Base-by-base conservation (phyloP, 2,113 vertebrate species). In the Ranitomeya variabilis region DNA sequence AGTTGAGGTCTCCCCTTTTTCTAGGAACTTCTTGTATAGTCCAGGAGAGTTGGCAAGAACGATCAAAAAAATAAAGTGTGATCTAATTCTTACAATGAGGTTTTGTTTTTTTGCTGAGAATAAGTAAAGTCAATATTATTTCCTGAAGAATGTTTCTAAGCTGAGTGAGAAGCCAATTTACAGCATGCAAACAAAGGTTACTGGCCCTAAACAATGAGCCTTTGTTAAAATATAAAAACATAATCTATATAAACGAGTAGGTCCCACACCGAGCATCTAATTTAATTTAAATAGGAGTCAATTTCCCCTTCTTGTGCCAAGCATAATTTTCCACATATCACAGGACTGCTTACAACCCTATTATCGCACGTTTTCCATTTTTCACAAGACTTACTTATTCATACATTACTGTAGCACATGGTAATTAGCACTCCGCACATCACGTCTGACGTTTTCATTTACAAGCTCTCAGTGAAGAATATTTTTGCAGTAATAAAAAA, bases 341-440 rank as follows among this genome's bases (percentile, higher is more conserved):
- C 14, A 19, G 45, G 8, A 23, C 79, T 23, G 54, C n/a, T 19
- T 54, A n/a, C 85, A 45, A 77, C 26, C 71, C 31, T 78, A 64
- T 78, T 78, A 86, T 86, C 85, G 64, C 85, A 52, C 57, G 55
- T 69, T 87, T 87, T 37, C 86, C 74, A 86, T 80, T 59, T 87
- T 69, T 69, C 86, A 80, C 77, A 80, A 54, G 59, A 21, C 7
- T 15, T 87, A 26, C 79, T 69, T 80, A 87, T 26, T 87, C 86
- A 26, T 87, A 87, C 85, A 66, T 60, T 59, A 54, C 77, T 37
- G 13, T 18, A 69, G 21, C n/a, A 7, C 85, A 23, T 18, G 26
- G 76, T 78, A 80, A 87, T 87, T 87, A 80, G 86, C 77, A 67
- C 73, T 77, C 57, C 19, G 31, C 57, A 66, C 76, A 69, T 87